Evolutionary conservation across 2,797 vertebrate genomes (phyloP), one percentile per base, ranked within the genome.

Genomic region (Myotis vivesi): DNA sequence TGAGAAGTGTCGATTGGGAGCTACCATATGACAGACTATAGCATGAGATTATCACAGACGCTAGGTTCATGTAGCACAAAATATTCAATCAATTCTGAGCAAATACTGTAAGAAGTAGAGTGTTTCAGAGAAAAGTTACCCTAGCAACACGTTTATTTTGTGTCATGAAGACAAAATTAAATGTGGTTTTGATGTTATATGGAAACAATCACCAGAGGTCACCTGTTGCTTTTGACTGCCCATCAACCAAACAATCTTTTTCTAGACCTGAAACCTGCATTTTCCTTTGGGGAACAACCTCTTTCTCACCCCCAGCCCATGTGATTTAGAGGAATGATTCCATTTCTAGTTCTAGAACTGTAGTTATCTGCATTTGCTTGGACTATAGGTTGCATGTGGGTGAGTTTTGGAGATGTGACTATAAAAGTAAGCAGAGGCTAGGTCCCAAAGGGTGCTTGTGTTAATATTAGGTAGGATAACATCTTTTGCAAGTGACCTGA

Each of bases 141-240:
- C 46, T 66, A 51, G 22, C 13, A 82, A 87, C 23, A 41, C 30
- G 17, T 83, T 64, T 89, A 53, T 59, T 91, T 71, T 83, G 38
- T 16, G 80, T 71, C 22, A 23, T 71, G 46, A 4, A 94, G 55
- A 66, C 62, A 83, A 81, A 94, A 94, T 79, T 73, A 87, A 93
- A 72, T 51, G 62, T 81, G 46, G 3, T 28, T 95, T 95, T 92
- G 53, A 83, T 81, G 91, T 84, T 57, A 41, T 46, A 17, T n/a
- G 36, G 20, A 76, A 91, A 59, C 4, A 89, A 12, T 5, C 19
- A 38, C 30, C 15, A 64, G 80, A 83, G 23, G 15, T 20, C 44
- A 62, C 33, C 53, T 73, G 36, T 22, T 77, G 49, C 33, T 62
- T 92, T 46, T 89, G 46, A 82, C n/a, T 73, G 51, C 59, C 33